These are phyloP conservation scores for Sesamia inferens DNA, from an alignment of 2,888 invertebrate genomes.

Conservation along the genomic window DNA sequence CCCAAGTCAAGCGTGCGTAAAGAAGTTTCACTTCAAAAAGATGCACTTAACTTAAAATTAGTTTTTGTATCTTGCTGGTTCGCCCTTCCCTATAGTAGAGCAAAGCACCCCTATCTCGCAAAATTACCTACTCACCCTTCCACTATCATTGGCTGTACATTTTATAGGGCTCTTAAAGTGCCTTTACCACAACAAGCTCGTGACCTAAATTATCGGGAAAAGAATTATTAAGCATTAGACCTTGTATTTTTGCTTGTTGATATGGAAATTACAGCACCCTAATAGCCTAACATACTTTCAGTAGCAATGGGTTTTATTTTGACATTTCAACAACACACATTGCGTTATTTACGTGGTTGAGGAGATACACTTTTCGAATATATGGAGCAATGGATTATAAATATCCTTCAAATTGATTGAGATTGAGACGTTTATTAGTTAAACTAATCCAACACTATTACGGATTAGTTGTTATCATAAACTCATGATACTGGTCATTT, in stretches of 20 bases:
- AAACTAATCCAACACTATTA: too few relatives aligned
- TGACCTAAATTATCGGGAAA: constrained; percentile 37
- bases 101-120: not conserved
- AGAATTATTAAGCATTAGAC: constrained; percentile 39
- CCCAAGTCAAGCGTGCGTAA: too few relatives aligned
- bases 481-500: too few relatives aligned
- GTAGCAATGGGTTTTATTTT: not conserved
- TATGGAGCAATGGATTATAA: not conserved
- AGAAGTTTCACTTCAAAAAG: too few relatives aligned
- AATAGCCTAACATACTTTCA: too few relatives aligned
- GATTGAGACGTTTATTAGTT: too few relatives aligned
- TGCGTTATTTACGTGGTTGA: not conserved
- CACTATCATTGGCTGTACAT: constrained; percentile 20
- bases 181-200: constrained; percentile 19
- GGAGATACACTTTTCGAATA: not conserved
- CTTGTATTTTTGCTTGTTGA: constrained; percentile 22
- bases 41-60: too few relatives aligned
- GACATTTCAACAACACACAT: not conserved
- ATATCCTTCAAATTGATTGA: not conserved
- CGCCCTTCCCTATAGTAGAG: not conserved
- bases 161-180: constrained; percentile 24
- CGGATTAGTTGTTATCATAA: too few relatives aligned
- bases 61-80: not conserved
- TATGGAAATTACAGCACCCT: constrained; percentile 13
- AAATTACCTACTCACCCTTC: constrained; percentile 13